These are phyloP conservation scores for Melangyna quadrimaculata DNA, from an alignment of 2,888 invertebrate species.

Conservation along the genomic window DNA sequence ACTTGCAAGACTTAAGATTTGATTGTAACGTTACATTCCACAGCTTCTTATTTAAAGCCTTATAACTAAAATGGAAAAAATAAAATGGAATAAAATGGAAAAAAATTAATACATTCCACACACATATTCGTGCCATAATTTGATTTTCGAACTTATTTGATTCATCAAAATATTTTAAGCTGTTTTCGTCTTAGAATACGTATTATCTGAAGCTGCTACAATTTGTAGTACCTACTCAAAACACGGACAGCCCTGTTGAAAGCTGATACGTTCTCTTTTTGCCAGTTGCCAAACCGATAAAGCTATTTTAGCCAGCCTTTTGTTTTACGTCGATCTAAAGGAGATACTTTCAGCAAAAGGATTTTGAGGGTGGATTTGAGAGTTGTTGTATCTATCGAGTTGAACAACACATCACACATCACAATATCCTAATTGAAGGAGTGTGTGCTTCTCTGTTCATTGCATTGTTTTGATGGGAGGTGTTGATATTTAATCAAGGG, in stretches of 20 bases:
- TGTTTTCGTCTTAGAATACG: background rate
- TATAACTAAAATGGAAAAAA: no score
- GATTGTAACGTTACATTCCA: no score
- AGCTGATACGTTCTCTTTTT: background rate
- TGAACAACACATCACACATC: background rate
- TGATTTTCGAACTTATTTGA: background rate
- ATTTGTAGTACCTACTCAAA: background rate
- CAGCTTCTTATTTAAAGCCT: no score
- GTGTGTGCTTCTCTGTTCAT: slow-evolving; percentile 25
- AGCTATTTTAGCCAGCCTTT: slow-evolving; percentile 11
- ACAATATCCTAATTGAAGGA: slow-evolving; percentile 23
- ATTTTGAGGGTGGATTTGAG: slow-evolving; percentile 21
- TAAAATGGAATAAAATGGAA: no score
- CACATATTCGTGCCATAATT: background rate
- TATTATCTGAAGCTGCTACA: background rate
- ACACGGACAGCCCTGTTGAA: background rate
- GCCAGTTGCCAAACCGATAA: background rate
- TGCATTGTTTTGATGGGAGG: slow-evolving; percentile 66
- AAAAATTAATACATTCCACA: no score
- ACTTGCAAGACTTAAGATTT: no score
- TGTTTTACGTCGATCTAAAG: slow-evolving; percentile 6
- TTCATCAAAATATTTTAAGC: background rate
- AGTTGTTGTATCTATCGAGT: no score
- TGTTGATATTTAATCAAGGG: slow-evolving; percentile 71
- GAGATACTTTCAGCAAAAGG: background rate